Percentiles rank a stretch among this genome's conserved stretches.
phyloP scores from a whole-genome alignment of 30 jellyfish, hydroid and myxozoan genomes.

The Aurelia sp. region DNA sequence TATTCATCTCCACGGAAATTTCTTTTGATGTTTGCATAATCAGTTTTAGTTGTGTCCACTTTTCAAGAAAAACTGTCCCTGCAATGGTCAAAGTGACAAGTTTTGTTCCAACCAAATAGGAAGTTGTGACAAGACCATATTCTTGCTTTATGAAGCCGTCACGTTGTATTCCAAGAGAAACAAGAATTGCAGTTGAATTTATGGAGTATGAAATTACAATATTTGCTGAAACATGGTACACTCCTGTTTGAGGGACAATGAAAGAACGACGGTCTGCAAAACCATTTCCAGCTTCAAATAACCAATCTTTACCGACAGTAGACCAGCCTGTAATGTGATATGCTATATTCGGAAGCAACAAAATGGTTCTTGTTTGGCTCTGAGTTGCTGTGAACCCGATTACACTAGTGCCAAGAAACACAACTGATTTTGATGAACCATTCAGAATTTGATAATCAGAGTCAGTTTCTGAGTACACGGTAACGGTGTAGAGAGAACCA shows the following conservation, averaged over 20 bases:
- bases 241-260: constrained; percentile 77
- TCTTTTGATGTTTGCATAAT: constrained; percentile 26
- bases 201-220: constrained; percentile 31
- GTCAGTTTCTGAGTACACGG: constrained; percentile 79
- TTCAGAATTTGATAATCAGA: constrained; percentile 42
- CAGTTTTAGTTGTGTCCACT: constrained; percentile 76
- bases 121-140: constrained; percentile 58
- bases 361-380: constrained; percentile 14
- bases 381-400: constrained; percentile 88
- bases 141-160: constrained; percentile 39
- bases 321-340: constrained; percentile 78
- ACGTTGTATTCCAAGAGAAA: constrained; percentile 58
- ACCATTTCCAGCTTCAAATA: constrained; percentile 75
- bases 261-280: constrained; percentile 60
- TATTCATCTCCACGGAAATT: constrained; percentile 27
- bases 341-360: constrained; percentile 12
- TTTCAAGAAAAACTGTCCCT: constrained; percentile 69
- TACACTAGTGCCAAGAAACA: constrained; percentile 65
- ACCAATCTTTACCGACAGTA: constrained; percentile 82
- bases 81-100: constrained; percentile 64
- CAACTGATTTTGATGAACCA: constrained; percentile 74
- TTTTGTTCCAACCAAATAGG: not conserved
- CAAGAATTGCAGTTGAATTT: constrained; percentile 42
- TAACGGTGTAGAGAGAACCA: constrained; percentile 75
- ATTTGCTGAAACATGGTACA: constrained; percentile 77